Evolutionary conservation across 2,113 vertebrate genomes (phyloP), one percentile per base, ranked within the genome.

Genomic region (Semnornis frantzii): DNA sequence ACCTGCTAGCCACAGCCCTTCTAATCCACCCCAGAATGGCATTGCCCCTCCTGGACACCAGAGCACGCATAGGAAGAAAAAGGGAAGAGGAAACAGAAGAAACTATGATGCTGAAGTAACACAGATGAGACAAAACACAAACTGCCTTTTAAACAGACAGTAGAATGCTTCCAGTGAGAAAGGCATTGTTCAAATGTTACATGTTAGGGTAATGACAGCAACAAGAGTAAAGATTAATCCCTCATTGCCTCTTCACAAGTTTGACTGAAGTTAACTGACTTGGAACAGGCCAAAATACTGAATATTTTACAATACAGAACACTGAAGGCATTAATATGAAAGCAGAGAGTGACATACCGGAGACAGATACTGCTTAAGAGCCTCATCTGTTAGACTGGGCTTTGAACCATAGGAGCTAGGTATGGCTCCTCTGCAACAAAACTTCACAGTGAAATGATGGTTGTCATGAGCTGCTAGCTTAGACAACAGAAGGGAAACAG

Each of bases 21-120:
- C 16, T 17, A 44, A 44, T 44, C 12, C 15, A 44, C 14, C 42
- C 15, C 15, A 44, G 44, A 44, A 44, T 44, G 44, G 44, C 15
- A 44, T 7, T 44, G 44, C 15, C 44, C 15, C 44, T 44, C 44
- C 44, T 44, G 44, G 15, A 15, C 44, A 44, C 44, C 12, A 44
- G 44, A 91, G 46, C 70, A 95, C 65, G 64, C 70, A 48, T 12
- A 9, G 50, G 48, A 91, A 73, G 74, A 82, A 88, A 75, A 88
- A 78, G 8, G 68, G 72, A 85, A 79, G 37, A 94, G 7, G 57
- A 86, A 93, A 50, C 16, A 74, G n/a, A 85, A 85, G 8, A 57
- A 76, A 77, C 68, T 57, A 31, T 6, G 60, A 74, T 6, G 69
- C 3, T n/a, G n/a, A n/a, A n/a, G n/a, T n/a, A n/a, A n/a, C n/a